Evolutionary conservation across 2,888 invertebrate species (phyloP).

Genomic region (Nemotelus nigrinus): DNA sequence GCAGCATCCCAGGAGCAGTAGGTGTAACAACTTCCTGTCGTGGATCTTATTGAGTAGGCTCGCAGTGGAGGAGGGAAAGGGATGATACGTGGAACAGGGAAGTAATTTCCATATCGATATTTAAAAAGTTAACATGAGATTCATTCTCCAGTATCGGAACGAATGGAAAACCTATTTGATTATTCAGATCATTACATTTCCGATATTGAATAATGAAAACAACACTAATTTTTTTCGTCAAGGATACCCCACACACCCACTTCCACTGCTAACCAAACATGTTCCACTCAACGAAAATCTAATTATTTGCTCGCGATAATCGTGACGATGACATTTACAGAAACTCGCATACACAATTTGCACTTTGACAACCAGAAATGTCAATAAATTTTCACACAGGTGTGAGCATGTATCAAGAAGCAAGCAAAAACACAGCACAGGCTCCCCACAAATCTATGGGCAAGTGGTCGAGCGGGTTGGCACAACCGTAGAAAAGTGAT

Average conservation of each 20-base stretch:
- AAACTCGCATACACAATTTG: not conserved
- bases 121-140: too few species aligned
- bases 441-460: too few species aligned
- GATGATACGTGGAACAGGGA: not conserved
- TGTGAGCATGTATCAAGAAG: too few species aligned
- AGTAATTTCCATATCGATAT: not conserved
- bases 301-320: not conserved
- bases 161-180: too few species aligned
- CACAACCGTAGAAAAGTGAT: not conserved
- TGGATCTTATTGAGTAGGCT: not conserved
- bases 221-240: too few species aligned
- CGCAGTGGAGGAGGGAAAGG: not conserved
- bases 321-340: not conserved
- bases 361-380: constrained; percentile 2
- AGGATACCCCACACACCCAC: too few species aligned
- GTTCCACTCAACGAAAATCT: not conserved
- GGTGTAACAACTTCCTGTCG: constrained; percentile 17
- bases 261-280: not conserved
- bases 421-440: too few species aligned
- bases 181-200: too few species aligned
- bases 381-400: not conserved
- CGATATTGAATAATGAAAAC: too few species aligned
- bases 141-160: too few species aligned
- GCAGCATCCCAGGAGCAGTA: constrained; percentile 11
- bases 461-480: too few species aligned